Base-by-base conservation (phyloP, 2,113 vertebrate species). In the Gracilinanus agilis region DNA sequence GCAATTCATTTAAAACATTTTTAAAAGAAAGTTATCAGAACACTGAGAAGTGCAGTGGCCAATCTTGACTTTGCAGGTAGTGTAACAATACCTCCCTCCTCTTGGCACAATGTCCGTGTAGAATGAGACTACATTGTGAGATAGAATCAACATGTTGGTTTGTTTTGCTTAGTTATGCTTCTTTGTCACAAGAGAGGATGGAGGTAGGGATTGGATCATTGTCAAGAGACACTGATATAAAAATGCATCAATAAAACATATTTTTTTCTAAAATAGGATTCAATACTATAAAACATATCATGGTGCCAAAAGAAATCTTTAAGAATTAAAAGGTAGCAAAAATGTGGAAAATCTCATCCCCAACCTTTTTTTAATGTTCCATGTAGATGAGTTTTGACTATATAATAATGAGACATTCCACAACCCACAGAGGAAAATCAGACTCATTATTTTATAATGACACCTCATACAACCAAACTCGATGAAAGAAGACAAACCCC, bases 291-390 rank as follows among this genome's bases (percentile, higher is more conserved):
- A 91, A 23, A 91, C 93, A 3, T 9, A 94, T 21, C 0, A 0
- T 27, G 24, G 8, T 54, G 2, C 29, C 44, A 94, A 94, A 55
- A 95, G 54, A 93, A 90, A 53, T 10, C 27, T 53, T 92, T 93
- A 29, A 16, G 55, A 93, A 89, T 90, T 94, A 92, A 94, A 56
- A 97, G 95, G 44, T 93, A 88, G 29, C 44, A 75, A 12, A 90
- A 49, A 53, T 91, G 29, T 24, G 94, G 91, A 56, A 93, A 94
- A 83, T 40, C 67, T 83, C 23, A 83, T 34, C 67, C 67, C 16
- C n/a, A 83, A n/a, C 67, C 40, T 83, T 40, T 58, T 75, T 83
- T 40, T 83, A 83, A 83, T 40, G 67, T 40, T 40, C 67, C n/a
- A 83, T 23, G n/a, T 40, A 83, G n/a, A 83, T 40, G 67, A 83